Percentiles rank a stretch among this genome's conserved stretches.
These are phyloP conservation scores for Bombyx mori DNA, from an alignment of 1,140 invertebrate genomes.

Conservation along the genomic window DNA sequence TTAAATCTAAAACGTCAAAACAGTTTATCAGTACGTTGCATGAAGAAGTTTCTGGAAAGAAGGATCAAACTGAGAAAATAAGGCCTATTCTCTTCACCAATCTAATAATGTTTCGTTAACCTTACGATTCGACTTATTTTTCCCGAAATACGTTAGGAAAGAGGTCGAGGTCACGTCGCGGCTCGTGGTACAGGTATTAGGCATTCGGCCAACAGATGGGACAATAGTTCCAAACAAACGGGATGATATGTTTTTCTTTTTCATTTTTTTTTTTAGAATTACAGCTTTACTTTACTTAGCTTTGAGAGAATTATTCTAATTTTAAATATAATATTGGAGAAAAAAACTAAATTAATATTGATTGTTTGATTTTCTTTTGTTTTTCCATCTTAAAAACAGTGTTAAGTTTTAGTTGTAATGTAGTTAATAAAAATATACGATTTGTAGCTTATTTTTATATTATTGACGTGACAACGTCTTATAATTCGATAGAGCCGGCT, in stretches of 20 bases:
- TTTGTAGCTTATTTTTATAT: too few species aligned
- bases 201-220: constrained; percentile 52
- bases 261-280: constrained; percentile 1
- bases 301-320: too few species aligned
- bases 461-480: too few species aligned
- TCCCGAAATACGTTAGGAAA: constrained; percentile 17
- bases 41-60: not conserved
- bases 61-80: not conserved
- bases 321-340: too few species aligned
- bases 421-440: too few species aligned
- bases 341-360: too few species aligned
- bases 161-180: constrained; percentile 14
- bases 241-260: constrained; percentile 3
- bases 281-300: too few species aligned
- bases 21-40: not conserved
- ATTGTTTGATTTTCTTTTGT: too few species aligned
- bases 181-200: constrained; percentile 28
- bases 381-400: too few species aligned
- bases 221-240: constrained; percentile 31
- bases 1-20: not conserved
- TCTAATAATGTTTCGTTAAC: constrained; percentile 13
- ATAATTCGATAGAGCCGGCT: too few species aligned
- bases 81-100: not conserved
- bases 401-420: too few species aligned
- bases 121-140: constrained; percentile 9